Evolutionary conservation across 2,113 vertebrate species (phyloP), one percentile per base, ranked within the genome.

Genomic region (Tamias sibiricus): DNA sequence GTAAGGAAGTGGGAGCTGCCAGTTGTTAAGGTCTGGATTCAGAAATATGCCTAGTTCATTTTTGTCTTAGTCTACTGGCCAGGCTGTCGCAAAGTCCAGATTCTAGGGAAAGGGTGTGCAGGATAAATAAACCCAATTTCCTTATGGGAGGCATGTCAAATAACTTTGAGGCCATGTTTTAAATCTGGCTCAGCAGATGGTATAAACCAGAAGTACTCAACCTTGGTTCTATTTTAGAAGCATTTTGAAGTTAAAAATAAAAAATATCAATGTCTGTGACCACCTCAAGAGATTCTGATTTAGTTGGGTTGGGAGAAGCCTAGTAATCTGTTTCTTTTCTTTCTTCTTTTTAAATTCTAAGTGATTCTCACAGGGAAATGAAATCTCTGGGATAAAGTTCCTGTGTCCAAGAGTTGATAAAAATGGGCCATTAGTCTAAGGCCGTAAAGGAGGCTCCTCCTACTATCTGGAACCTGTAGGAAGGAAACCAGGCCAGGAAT

Each of bases 191-290:
- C 6, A 54, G 26, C 8, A 54, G 54, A 49, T 88, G 30, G 6
- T 77, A 37, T n/a, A 86, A 66, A 40, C 62, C 14, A 74, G 75
- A 86, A 19, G 8, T 85, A 93, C 57, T 93, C 11, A 81, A 89
- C 8, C 24, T 10, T 92, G 44, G 14, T 22, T 96, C 6, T 40
- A 62, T 87, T 84, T 85, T 87, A 81, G 72, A 81, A 81, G 80
- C 0, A 47, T 47, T 83, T 88, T 91, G 66, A 77, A 81, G 32
- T 88, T 88, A 44, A 83, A 87, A 90, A 81, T 85, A 90, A 92
- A 90, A 92, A 54, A 79, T 35, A 84, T 24, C 5, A 52, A 66
- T 80, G 28, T 3, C 22, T 75, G 2, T 64, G 28, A 84, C 30
- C 0, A 44, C 19, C n/a, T 92, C 40, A 85, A 85, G n/a, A 89